phyloP scores from a whole-genome alignment of 1,140 invertebrate species.

The Drosophila virilis region DNA sequence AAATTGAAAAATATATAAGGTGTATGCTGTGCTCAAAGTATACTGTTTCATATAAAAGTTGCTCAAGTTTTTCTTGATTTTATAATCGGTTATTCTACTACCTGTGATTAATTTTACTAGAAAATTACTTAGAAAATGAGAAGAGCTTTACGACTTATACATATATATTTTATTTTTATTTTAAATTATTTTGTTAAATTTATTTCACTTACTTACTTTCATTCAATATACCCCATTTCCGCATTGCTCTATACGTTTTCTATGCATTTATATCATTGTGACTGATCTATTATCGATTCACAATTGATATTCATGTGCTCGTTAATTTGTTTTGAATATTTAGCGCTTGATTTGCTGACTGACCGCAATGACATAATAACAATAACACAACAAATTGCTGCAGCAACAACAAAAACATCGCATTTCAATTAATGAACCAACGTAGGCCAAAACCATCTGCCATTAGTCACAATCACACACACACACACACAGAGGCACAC shows the following conservation, averaged over 20 bases:
- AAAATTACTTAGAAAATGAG: too few relatives aligned
- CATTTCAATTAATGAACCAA: conserved; percentile 74
- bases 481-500: neutral
- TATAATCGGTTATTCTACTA: too few relatives aligned
- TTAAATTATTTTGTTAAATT: conserved; percentile 24
- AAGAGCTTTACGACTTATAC: too few relatives aligned
- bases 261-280: neutral
- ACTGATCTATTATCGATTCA: conserved; percentile 16
- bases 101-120: too few relatives aligned
- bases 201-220: neutral
- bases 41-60: neutral
- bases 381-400: conserved; percentile 58
- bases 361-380: conserved; percentile 74
- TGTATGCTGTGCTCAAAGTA: neutral
- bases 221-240: neutral
- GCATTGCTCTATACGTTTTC: conserved; percentile 7
- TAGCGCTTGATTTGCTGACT: conserved; percentile 41
- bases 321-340: conserved; percentile 23
- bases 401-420: conserved; percentile 45
- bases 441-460: conserved; percentile 62
- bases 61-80: neutral
- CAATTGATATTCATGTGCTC: conserved; percentile 22
- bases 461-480: conserved; percentile 59
- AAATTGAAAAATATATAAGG: conserved; percentile 33
- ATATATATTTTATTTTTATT: conserved; percentile 28